These are phyloP conservation scores for Cossypha caffra DNA, from an alignment of 2,797 vertebrate genomes.

Conservation along the genomic window DNA sequence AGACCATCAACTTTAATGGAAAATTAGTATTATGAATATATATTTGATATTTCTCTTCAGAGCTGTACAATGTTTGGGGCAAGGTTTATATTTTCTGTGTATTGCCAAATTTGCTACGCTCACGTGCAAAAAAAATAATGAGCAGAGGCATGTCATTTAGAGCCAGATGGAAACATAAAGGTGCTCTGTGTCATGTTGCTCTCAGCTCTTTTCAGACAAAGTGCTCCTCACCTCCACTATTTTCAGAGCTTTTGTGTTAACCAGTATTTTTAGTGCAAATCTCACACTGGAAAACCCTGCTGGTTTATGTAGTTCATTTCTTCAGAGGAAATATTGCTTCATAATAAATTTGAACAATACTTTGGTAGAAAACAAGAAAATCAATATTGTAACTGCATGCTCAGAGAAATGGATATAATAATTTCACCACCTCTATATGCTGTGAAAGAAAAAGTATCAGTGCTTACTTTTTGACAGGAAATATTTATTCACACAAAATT, in stretches of 20 bases:
- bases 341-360: not conserved
- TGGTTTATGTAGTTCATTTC: not conserved
- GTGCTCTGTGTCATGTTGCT: not conserved
- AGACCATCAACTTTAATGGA: not conserved
- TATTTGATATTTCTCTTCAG: not conserved
- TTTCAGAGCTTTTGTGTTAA: not conserved
- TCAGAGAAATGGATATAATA: not conserved
- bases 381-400: not conserved
- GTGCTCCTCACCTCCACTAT: not conserved
- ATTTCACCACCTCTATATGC: not conserved
- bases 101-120: not conserved
- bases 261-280: not conserved
- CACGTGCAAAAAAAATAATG: fast-evolving
- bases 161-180: not conserved
- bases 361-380: not conserved
- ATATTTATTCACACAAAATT: not conserved
- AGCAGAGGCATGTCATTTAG: not conserved
- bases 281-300: not conserved
- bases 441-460: not conserved
- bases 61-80: not conserved
- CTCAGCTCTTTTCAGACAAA: not conserved
- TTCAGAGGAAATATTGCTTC: not conserved
- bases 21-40: not conserved
- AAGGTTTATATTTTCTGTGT: not conserved
- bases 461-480: not conserved